Evolutionary conservation across 2,888 invertebrate genomes (phyloP).

Genomic region (Cartodere bifasciata): DNA sequence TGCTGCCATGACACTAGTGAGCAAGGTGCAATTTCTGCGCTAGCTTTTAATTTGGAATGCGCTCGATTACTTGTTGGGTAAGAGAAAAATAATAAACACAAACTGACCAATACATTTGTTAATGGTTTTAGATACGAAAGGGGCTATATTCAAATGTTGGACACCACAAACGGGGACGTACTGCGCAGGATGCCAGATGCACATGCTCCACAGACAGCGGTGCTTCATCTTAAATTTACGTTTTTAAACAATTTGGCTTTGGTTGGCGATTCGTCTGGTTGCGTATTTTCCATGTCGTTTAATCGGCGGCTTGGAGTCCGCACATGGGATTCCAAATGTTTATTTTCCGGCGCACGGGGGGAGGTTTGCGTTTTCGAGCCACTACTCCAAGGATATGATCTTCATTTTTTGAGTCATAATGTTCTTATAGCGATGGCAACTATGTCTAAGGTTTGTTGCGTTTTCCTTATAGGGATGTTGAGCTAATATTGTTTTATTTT

Average conservation of each 20-base stretch:
- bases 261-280: constrained; percentile 76
- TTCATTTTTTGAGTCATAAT: constrained; percentile 58
- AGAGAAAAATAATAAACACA: constrained; percentile 5
- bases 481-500: constrained; percentile 14
- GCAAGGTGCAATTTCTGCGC: constrained; percentile 67
- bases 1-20: constrained; percentile 61
- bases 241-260: constrained; percentile 48
- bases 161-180: constrained; percentile 66
- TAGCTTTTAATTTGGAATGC: constrained; percentile 80
- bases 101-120: not conserved
- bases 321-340: constrained; percentile 79
- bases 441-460: constrained; percentile 61
- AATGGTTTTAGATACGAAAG: constrained; percentile 51
- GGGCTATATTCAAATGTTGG: constrained; percentile 85
- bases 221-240: constrained; percentile 51
- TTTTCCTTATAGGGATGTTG: not conserved
- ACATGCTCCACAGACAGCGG: constrained; percentile 72
- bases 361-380: constrained; percentile 76
- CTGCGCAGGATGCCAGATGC: constrained; percentile 64
- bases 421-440: constrained; percentile 87
- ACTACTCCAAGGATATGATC: constrained; percentile 36
- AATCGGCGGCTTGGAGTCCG: constrained; percentile 78
- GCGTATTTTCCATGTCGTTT: constrained; percentile 88
- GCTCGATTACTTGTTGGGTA: constrained; percentile 69
- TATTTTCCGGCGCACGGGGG: constrained; percentile 94